Percentiles rank a stretch among this genome's conserved stretches.
Conservation (phyloP, 1,140 invertebrate genomes). For the Hermatobates lingyangjiaoensis region DNA sequence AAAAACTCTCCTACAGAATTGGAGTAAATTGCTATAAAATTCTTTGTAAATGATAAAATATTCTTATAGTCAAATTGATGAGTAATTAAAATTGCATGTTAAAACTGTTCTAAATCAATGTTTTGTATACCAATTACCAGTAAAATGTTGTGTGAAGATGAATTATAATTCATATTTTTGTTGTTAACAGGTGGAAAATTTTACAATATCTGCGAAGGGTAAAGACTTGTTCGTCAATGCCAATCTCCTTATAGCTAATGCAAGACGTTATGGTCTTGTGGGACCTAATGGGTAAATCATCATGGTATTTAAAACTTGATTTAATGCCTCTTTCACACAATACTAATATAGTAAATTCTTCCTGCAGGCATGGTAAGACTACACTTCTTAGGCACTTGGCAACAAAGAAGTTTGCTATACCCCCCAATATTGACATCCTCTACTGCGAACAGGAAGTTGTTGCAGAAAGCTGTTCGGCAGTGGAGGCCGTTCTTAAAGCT, state of each 20-base stretch:
- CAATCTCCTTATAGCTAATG: slow-evolving; percentile 78
- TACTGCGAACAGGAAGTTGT: slow-evolving; percentile 98
- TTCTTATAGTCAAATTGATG: too few species aligned
- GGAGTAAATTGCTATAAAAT: too few species aligned
- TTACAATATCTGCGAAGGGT: slow-evolving; percentile 92
- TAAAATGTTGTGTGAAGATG: too few species aligned
- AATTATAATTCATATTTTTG: too few species aligned
- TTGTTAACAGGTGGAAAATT: slow-evolving; percentile 57
- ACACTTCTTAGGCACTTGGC: slow-evolving; percentile 87
- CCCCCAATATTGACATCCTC: slow-evolving; percentile 90
- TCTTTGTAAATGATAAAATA: too few species aligned
- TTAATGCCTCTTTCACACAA: slow-evolving; percentile 2
- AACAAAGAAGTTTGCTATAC: slow-evolving; percentile 73
- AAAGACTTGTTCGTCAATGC: slow-evolving; percentile 97
- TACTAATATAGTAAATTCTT: slow-evolving; percentile 8
- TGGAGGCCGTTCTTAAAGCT: slow-evolving; percentile 80
- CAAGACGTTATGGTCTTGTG: slow-evolving; percentile 88
- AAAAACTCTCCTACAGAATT: too few species aligned
- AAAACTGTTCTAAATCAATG: too few species aligned
- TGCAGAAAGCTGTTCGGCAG: slow-evolving; percentile 77
- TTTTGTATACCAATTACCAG: too few species aligned
- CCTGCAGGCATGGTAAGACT: slow-evolving; percentile 86
- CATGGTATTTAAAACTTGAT: background rate
- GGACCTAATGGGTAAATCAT: slow-evolving; percentile 80
- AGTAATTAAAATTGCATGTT: too few species aligned